Percentiles rank a stretch among this genome's conserved stretches.
These are phyloP conservation scores for Brotula barbata DNA, from an alignment of 2,797 vertebrate genomes.

Conservation along the genomic window DNA sequence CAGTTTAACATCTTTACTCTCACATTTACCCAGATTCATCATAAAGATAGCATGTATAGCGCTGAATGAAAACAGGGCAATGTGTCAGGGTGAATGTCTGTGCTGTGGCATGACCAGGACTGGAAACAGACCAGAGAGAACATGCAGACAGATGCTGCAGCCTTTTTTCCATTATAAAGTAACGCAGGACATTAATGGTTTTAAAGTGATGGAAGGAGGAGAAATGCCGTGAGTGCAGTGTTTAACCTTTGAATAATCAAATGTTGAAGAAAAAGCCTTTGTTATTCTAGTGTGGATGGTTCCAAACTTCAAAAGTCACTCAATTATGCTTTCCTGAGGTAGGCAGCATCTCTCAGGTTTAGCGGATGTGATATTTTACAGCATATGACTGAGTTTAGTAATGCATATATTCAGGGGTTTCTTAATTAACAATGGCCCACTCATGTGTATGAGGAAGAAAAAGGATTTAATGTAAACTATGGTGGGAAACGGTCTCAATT, in stretches of 20 bases:
- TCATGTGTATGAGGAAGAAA: background rate
- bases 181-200: slow-evolving; percentile 7
- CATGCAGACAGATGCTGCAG: slow-evolving; percentile 9
- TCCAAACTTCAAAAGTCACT: slow-evolving; percentile 40
- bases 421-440: background rate
- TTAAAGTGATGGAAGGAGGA: slow-evolving; percentile 9
- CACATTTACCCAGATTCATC: background rate
- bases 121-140: slow-evolving; percentile 18
- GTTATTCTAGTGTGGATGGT: slow-evolving; percentile 9
- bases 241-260: slow-evolving; percentile 47
- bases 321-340: slow-evolving; percentile 3
- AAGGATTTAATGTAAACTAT: no score
- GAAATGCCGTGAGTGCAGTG: background rate
- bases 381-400: background rate
- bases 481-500: no score
- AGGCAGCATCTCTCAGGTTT: background rate
- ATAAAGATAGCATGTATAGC: slow-evolving; percentile 5
- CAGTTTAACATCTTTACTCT: slow-evolving; percentile 23
- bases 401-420: background rate
- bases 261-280: slow-evolving; percentile 36
- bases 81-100: slow-evolving; percentile 44
- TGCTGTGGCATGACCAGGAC: slow-evolving; percentile 35
- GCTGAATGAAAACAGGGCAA: slow-evolving; percentile 50
- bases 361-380: slow-evolving; percentile 6
- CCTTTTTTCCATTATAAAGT: slow-evolving; percentile 21